Percentiles rank a stretch among this genome's conserved stretches.
These are phyloP conservation scores for Notocelia uddmanniana DNA, from an alignment of 2,888 invertebrate genomes.

Conservation along the genomic window DNA sequence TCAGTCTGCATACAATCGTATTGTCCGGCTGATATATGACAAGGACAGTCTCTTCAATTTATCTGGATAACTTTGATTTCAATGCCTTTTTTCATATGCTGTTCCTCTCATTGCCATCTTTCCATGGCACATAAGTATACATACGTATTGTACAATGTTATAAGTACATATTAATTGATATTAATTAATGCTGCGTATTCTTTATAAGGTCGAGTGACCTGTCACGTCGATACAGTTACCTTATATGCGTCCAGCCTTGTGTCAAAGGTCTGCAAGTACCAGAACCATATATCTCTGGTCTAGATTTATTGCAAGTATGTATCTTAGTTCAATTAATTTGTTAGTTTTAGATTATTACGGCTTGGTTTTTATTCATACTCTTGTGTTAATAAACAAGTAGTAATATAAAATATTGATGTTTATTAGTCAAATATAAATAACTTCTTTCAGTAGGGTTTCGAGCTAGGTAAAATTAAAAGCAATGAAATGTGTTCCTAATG, in stretches of 20 bases:
- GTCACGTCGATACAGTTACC: constrained; percentile 41
- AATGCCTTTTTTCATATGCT: background rate
- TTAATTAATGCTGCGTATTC: constrained; percentile 18
- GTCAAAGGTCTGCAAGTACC: constrained; percentile 39
- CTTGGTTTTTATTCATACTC: too few relatives aligned
- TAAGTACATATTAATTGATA: constrained; percentile 14
- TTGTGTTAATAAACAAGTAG: too few relatives aligned
- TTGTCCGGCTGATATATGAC: too few relatives aligned
- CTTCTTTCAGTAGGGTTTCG: too few relatives aligned
- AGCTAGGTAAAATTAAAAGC: too few relatives aligned
- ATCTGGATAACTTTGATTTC: background rate
- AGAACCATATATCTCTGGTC: constrained; percentile 33
- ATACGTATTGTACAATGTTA: background rate
- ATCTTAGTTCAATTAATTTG: constrained; percentile 13
- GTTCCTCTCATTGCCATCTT: background rate
- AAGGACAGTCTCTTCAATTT: background rate
- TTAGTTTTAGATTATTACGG: background rate
- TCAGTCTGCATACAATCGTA: too few relatives aligned
- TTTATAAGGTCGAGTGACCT: constrained; percentile 33
- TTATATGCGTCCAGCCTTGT: constrained; percentile 41
- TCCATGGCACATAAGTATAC: background rate
- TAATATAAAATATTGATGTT: too few relatives aligned
- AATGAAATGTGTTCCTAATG: too few relatives aligned
- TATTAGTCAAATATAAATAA: too few relatives aligned
- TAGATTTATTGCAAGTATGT: constrained; percentile 36